Percentiles rank a stretch among this genome's conserved stretches.
These are phyloP conservation scores for Acleris emargana DNA, from an alignment of 2,888 invertebrate genomes.

Conservation along the genomic window DNA sequence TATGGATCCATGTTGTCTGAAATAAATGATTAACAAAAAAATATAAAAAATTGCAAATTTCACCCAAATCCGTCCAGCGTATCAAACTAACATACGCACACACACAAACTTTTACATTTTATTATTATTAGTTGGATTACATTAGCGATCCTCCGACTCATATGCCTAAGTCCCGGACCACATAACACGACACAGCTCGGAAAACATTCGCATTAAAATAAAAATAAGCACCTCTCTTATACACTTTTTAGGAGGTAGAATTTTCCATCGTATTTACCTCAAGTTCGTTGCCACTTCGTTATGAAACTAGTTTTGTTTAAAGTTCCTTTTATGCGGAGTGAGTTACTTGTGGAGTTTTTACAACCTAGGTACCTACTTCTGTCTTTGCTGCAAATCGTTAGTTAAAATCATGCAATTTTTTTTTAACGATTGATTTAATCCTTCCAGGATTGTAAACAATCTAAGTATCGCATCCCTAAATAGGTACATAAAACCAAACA, in stretches of 20 bases:
- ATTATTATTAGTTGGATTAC: neutral
- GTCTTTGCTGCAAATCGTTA: no score
- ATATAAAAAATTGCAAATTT: no score
- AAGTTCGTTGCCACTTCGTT: constrained; percentile 31
- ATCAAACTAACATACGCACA: no score
- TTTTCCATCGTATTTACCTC: constrained; percentile 28
- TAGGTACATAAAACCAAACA: no score
- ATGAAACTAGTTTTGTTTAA: constrained; percentile 26
- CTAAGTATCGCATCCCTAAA: no score
- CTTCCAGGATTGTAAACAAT: no score
- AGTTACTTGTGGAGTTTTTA: neutral
- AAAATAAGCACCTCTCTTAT: constrained; percentile 31
- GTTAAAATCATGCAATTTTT: no score
- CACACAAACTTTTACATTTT: no score
- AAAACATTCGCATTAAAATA: constrained; percentile 40
- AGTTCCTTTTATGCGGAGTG: constrained; percentile 10
- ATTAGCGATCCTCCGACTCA: constrained; percentile 14
- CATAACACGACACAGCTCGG: constrained; percentile 34
- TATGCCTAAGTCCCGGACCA: constrained; percentile 3
- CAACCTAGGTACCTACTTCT: neutral
- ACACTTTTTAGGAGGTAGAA: constrained; percentile 24
- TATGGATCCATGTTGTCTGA: no score
- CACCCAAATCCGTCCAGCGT: no score
- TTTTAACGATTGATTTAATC: no score
- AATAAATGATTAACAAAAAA: no score